Conservation (phyloP, 2,888 invertebrate genomes). For the Pantelozetes paolii region DNA sequence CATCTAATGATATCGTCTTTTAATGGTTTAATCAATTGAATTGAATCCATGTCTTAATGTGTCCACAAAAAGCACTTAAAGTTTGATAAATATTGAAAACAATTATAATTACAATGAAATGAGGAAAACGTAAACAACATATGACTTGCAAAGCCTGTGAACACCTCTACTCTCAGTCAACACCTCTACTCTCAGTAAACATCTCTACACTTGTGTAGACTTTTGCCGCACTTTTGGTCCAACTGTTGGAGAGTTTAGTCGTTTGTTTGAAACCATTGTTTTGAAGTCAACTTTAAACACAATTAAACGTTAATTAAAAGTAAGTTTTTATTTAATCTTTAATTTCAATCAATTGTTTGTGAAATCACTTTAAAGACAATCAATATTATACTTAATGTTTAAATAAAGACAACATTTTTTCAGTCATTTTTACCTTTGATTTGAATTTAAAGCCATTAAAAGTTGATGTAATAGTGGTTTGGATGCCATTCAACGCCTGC, state of each 20-base stretch:
- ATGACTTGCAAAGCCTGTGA: background rate
- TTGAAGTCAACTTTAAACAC: background rate
- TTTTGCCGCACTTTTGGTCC: too few species aligned
- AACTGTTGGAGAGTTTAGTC: too few species aligned
- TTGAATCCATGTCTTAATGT: constrained; percentile 37
- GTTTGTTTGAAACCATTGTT: too few species aligned
- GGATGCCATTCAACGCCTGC: background rate
- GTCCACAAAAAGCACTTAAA: too few species aligned
- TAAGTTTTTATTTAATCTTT: background rate
- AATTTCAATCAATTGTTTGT: background rate
- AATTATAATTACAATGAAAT: background rate
- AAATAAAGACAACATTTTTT: too few species aligned
- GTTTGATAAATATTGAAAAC: background rate
- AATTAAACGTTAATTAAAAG: background rate
- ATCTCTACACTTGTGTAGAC: too few species aligned
- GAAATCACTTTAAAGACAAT: too few species aligned
- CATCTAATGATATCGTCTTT: constrained; percentile 44
- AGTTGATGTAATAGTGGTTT: background rate
- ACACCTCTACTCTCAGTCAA: background rate
- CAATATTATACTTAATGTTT: too few species aligned
- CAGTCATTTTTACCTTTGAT: background rate
- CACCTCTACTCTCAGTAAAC: background rate
- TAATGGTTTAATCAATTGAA: constrained; percentile 38
- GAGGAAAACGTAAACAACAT: background rate
- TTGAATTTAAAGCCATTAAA: background rate